phyloP scores from a whole-genome alignment of 2,888 invertebrate genomes.

The Mystacides longicornis region DNA sequence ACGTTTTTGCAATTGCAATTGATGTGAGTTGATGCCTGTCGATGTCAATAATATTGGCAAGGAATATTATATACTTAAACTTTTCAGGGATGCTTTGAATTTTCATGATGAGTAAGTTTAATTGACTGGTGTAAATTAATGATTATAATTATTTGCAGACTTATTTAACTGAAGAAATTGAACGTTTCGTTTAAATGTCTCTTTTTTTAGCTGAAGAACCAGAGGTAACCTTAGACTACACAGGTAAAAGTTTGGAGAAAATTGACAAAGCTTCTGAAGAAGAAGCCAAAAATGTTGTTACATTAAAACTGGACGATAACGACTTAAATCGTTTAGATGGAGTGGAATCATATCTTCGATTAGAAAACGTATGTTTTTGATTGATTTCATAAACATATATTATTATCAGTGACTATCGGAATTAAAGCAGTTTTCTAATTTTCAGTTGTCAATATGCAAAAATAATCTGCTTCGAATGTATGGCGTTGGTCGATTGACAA shows the following conservation, averaged over 20 bases:
- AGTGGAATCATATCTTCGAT: conserved; percentile 70
- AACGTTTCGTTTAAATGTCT: background rate
- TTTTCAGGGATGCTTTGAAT: conserved; percentile 10
- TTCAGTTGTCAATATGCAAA: conserved; percentile 74
- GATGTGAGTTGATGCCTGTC: too few relatives aligned
- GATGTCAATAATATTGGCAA: too few relatives aligned
- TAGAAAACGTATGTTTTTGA: conserved; percentile 61
- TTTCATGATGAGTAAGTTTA: conserved; percentile 3
- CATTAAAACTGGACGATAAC: conserved; percentile 77
- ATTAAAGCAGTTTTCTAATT: conserved; percentile 27
- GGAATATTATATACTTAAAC: too few relatives aligned
- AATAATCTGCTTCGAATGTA: conserved; percentile 85
- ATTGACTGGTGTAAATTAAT: background rate
- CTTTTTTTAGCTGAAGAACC: conserved; percentile 29
- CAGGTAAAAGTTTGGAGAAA: conserved; percentile 74
- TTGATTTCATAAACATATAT: background rate
- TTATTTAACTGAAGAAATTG: background rate
- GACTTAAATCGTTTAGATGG: conserved; percentile 81
- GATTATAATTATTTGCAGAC: background rate
- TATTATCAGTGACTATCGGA: background rate
- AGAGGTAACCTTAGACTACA: conserved; percentile 61
- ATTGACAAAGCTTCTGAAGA: conserved; percentile 64
- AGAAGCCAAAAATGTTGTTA: conserved; percentile 59
- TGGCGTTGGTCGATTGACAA: conserved; percentile 72
- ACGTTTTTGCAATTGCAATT: too few relatives aligned